phyloP scores from a whole-genome alignment of 2,113 vertebrate genomes.

The Pangasianodon gigas region DNA sequence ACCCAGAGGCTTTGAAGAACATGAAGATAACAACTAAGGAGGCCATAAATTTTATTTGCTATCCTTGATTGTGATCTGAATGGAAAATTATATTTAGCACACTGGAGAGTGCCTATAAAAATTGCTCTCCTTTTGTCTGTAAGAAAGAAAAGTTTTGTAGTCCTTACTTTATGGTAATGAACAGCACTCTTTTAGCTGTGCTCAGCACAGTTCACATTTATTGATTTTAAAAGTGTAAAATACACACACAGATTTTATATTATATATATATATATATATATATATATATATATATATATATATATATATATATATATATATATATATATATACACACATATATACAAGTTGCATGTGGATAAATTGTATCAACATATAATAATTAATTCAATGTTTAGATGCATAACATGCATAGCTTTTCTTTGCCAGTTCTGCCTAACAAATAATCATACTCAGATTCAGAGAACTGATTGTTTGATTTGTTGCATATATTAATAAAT shows the following conservation, averaged over 20 bases:
- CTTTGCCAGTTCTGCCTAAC: neutral
- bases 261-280: no score
- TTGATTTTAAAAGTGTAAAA: constrained; percentile 13
- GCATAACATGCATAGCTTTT: neutral
- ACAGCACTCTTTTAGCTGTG: neutral
- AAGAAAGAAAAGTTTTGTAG: neutral
- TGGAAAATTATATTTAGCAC: neutral
- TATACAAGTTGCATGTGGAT: neutral
- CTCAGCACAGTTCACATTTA: neutral
- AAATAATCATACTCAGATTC: neutral
- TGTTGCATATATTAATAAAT: constrained; percentile 4
- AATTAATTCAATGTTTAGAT: neutral
- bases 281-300: no score
- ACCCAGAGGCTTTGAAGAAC: constrained; percentile 66
- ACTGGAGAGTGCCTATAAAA: neutral
- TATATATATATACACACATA: neutral
- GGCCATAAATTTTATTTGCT: constrained; percentile 35
- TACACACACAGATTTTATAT: neutral
- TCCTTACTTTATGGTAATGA: neutral
- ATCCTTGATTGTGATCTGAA: neutral
- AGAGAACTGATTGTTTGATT: neutral
- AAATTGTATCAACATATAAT: neutral
- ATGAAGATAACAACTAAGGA: constrained; percentile 58
- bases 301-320: no score
- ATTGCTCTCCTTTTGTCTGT: neutral